phyloP scores from a whole-genome alignment of 2,113 vertebrate genomes.

The Trogon surrucura region DNA sequence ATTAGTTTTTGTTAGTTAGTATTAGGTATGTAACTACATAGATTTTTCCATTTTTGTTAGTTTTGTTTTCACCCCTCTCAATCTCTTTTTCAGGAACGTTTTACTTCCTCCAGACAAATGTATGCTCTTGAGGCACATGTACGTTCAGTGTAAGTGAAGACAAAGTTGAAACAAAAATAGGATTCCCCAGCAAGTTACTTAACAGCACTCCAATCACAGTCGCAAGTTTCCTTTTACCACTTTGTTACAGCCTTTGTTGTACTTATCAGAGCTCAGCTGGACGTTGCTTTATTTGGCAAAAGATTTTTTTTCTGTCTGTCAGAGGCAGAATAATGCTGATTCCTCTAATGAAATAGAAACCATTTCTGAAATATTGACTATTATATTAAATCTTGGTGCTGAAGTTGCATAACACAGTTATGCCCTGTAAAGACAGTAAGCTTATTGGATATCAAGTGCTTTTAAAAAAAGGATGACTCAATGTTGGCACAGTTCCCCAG shows the following conservation, averaged over 20 bases:
- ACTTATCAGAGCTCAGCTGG: not conserved
- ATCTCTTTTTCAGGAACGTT: not conserved
- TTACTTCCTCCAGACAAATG: not conserved
- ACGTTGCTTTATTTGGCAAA: not conserved
- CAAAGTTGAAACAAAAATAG: not conserved
- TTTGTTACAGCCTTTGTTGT: not conserved
- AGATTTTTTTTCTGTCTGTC: not conserved
- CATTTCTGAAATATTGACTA: not conserved
- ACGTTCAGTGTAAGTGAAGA: not conserved
- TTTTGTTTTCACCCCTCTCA: not conserved
- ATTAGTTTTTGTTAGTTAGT: not conserved
- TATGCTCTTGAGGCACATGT: not conserved
- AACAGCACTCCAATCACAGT: not conserved
- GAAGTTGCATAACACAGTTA: conserved; percentile 41
- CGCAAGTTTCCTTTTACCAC: not conserved
- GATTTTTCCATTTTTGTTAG: not conserved
- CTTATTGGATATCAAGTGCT: conserved; percentile 66
- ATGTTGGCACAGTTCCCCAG: conserved; percentile 64
- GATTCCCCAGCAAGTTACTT: not conserved
- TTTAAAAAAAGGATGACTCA: conserved; percentile 79
- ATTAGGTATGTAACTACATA: not conserved
- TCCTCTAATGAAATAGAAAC: not conserved
- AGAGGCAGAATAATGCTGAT: not conserved
- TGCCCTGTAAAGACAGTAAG: conserved; percentile 33
- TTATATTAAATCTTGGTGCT: conserved; percentile 21